phyloP scores from a whole-genome alignment of 1,140 invertebrate genomes.

The Dreissena rostriformis region DNA sequence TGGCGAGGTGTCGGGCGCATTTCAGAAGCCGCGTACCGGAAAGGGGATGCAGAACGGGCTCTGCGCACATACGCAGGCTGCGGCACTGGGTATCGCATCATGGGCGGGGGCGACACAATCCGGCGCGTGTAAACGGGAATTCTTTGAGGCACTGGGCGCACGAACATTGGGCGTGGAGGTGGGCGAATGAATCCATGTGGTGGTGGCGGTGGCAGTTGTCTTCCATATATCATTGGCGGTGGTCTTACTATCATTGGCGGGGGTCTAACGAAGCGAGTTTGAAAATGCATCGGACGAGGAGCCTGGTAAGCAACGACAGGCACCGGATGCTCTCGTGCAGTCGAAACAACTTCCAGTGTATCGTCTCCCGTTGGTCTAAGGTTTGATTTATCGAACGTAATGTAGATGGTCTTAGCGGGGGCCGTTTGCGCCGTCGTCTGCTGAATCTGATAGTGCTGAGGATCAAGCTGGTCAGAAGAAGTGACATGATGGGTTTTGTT shows the following conservation, averaged over 20 bases:
- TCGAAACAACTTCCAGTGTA: conserved; percentile 1
- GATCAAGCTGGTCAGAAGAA: background rate
- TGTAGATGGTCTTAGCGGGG: conserved; percentile 21
- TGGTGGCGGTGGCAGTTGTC: conserved; percentile 10
- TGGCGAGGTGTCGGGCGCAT: background rate
- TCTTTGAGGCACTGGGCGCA: conserved; percentile 14
- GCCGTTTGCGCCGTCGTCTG: background rate
- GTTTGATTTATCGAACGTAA: conserved; percentile 38
- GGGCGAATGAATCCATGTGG: conserved; percentile 11
- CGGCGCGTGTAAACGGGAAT: conserved; percentile 13
- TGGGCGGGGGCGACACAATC: conserved; percentile 19
- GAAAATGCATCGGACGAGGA: background rate
- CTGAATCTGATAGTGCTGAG: conserved; percentile 20
- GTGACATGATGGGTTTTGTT: background rate
- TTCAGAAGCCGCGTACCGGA: conserved; percentile 1
- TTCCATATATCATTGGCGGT: background rate
- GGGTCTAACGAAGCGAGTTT: background rate
- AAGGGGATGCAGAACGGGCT: conserved; percentile 13
- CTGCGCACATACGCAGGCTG: conserved; percentile 7
- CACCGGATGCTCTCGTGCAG: background rate
- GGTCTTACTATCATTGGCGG: background rate
- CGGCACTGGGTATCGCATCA: background rate
- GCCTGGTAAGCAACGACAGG: background rate
- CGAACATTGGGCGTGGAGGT: conserved; percentile 4
- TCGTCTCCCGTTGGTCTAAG: conserved; percentile 22